Evolutionary conservation across 2,113 vertebrate genomes (phyloP).

Genomic region (Verasper variegatus): DNA sequence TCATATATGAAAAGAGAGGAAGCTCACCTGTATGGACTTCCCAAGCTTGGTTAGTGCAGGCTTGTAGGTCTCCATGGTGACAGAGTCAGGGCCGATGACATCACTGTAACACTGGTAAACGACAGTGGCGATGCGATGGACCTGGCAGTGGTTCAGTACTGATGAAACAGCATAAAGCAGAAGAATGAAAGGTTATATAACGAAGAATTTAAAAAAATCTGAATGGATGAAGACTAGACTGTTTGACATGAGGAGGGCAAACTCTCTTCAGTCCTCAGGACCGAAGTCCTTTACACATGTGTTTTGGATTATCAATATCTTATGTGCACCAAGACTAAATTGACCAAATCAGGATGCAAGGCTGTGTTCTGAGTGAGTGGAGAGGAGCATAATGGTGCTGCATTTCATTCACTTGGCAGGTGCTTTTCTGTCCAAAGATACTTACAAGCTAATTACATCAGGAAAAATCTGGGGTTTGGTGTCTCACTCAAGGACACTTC

Average conservation of each 20-base stretch:
- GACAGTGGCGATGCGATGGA: slow-evolving; percentile 86
- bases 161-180: slow-evolving; percentile 36
- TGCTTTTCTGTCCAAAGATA: slow-evolving; percentile 24
- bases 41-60: slow-evolving; percentile 83
- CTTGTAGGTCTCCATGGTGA: slow-evolving; percentile 90
- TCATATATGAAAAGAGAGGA: slow-evolving; percentile 21
- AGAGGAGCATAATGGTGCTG: slow-evolving; percentile 51
- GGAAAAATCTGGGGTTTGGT: slow-evolving; percentile 1
- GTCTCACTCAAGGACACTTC: slow-evolving; percentile 49
- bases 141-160: slow-evolving; percentile 94
- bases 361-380: slow-evolving; percentile 24
- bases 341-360: slow-evolving; percentile 46
- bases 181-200: background rate
- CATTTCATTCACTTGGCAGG: slow-evolving; percentile 62
- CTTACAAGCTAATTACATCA: slow-evolving; percentile 3
- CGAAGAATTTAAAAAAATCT: background rate
- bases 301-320: slow-evolving; percentile 29
- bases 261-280: background rate
- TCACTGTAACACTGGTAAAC: slow-evolving; percentile 94
- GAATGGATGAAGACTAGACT: background rate
- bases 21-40: slow-evolving; percentile 86
- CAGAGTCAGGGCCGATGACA: slow-evolving; percentile 85
- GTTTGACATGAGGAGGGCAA: background rate
- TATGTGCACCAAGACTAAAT: slow-evolving; percentile 23
- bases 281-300: background rate